Evolutionary conservation across 1,140 invertebrate species (phyloP).

Genomic region (Glomeris maerens): DNA sequence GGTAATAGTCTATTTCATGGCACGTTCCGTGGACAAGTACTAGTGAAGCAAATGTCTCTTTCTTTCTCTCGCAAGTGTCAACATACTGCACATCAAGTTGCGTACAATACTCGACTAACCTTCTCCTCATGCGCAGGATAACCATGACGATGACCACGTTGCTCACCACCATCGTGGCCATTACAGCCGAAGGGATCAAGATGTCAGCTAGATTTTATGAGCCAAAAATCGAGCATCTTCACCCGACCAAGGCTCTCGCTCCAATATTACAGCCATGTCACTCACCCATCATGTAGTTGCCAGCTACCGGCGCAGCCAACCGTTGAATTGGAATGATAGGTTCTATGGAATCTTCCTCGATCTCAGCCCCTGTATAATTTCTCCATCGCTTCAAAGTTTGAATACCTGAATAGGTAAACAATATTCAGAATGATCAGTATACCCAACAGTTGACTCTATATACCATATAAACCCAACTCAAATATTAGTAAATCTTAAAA

Average conservation of each 20-base stretch:
- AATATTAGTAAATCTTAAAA: background rate
- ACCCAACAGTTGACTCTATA: no score
- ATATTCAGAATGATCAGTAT: no score
- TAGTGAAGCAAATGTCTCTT: no score
- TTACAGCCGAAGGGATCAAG: conserved; percentile 22
- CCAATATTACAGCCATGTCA: background rate
- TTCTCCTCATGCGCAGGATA: conserved; percentile 15
- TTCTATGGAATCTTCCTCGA: background rate
- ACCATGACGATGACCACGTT: conserved; percentile 23
- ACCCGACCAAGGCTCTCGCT: no score
- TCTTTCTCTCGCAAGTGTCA: no score
- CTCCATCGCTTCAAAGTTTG: background rate
- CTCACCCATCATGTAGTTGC: conserved; percentile 12
- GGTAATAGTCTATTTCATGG: no score
- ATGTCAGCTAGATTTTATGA: conserved; percentile 6
- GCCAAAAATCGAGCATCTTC: background rate
- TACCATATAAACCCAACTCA: background rate
- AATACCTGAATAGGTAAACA: background rate
- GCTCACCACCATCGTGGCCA: conserved; percentile 21
- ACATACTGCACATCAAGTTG: no score
- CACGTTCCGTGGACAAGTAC: no score
- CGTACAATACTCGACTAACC: no score
- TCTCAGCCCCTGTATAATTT: background rate
- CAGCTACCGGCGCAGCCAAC: conserved; percentile 4
- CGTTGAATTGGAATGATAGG: background rate